Conservation (phyloP, 2,113 vertebrate species). For the Pitta sordida region DNA sequence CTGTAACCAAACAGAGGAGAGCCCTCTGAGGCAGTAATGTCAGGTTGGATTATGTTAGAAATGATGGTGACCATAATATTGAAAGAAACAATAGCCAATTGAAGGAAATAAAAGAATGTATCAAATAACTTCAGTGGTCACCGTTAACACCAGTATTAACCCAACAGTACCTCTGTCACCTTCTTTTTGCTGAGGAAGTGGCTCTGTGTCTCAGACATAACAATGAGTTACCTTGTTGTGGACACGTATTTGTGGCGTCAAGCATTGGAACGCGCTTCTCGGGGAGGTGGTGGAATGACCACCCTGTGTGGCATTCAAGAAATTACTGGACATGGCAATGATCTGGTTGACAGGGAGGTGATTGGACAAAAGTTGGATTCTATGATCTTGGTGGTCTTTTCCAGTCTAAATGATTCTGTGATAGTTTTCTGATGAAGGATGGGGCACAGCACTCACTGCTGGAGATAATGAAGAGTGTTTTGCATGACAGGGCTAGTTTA, state of each 20-base stretch:
- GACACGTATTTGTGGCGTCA: neutral
- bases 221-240: neutral
- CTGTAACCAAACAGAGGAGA: neutral
- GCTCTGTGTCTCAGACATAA: neutral
- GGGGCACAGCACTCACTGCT: neutral
- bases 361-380: neutral
- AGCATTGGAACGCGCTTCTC: neutral
- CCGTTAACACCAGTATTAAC: neutral
- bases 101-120: neutral
- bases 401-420: neutral
- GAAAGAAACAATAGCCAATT: neutral
- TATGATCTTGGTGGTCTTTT: neutral
- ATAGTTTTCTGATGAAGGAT: neutral
- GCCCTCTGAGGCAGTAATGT: neutral
- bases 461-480: neutral
- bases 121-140: neutral
- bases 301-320: neutral
- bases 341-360: neutral
- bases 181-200: neutral
- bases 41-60: neutral
- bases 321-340: rapidly evolving
- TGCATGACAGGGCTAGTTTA: neutral
- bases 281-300: neutral
- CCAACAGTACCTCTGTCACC: neutral
- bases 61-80: rapidly evolving